Base-by-base conservation (phyloP, 2,113 vertebrate genomes). In the Sisor rabdophorus region DNA sequence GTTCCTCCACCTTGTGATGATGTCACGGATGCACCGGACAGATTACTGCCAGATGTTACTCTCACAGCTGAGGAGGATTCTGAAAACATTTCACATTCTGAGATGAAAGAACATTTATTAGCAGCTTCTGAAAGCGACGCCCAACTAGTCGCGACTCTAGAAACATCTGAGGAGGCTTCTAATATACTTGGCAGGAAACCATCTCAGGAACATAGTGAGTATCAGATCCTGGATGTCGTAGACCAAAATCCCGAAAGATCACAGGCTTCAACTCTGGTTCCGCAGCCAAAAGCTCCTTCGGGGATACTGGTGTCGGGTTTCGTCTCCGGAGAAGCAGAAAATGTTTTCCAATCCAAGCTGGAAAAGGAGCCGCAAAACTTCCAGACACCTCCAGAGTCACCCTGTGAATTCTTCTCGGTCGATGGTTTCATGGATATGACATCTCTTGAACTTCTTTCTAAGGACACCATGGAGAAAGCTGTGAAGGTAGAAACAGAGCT, bases 331-430 rank as follows among this genome's bases (percentile, higher is more conserved):
- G 58, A 53, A 55, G 8, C 50, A 48, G 32, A 24, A 50, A 30
- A 59, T 50, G 24, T 8, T 36, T 52, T 50, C 36, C 28, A 71
- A 36, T 22, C 52, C n/a, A 40, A 22, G 30, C 2, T 40, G 22
- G 40, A 50, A 50, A 32, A 1, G 47, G 55, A 73, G 12, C 24
- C 22, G 8, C n/a, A 32, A 30, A 2, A 13, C 47, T 60, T 47
- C 28, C 54, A 59, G n/a, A 73, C 55, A 20, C 55, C 32, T 20
- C 40, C 71, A 8, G 54, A 58, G 36, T 61, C 72, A n/a, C 72
- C 56, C 58, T 61, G 36, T 59, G 71, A 60, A 22, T 48, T 19
- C 20, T 44, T 73, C 17, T 59, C 69, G 36, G 19, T 71, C n/a
- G 69, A 71, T 40, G 69, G 69, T 15, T 55, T 22, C 1, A 55